Evolutionary conservation across 2,888 invertebrate genomes (phyloP).

Genomic region (Eilema depressum): DNA sequence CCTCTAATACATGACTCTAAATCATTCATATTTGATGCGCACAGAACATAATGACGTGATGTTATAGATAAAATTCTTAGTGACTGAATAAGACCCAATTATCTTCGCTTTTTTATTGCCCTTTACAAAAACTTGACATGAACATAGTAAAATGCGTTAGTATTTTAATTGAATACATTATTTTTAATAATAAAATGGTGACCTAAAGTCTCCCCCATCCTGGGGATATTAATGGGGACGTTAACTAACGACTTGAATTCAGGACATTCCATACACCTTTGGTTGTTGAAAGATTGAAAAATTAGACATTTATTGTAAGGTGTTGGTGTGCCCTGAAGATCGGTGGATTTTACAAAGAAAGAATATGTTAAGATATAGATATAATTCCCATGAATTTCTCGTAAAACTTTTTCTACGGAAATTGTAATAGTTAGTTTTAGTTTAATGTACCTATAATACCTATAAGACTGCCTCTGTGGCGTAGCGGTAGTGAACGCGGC

Average conservation of each 20-base stretch:
- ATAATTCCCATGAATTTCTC: no score
- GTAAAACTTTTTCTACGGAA: no score
- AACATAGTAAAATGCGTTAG: conserved; percentile 18
- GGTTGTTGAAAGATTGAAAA: neutral
- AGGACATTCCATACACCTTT: neutral
- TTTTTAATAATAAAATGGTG: neutral
- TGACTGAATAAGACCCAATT: conserved; percentile 41
- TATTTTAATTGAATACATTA: conserved; percentile 4
- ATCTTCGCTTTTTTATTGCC: conserved; percentile 38
- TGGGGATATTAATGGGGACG: neutral
- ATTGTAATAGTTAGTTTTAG: no score
- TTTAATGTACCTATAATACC: no score
- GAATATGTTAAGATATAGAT: no score
- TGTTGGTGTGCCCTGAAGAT: neutral
- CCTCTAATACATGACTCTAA: conserved; percentile 42
- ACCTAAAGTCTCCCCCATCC: neutral
- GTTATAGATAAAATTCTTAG: conserved; percentile 36
- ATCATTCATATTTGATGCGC: conserved; percentile 46
- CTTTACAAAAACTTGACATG: conserved; percentile 17
- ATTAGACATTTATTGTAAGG: no score
- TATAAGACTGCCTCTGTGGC: no score
- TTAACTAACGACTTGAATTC: neutral
- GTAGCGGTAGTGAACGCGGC: no score
- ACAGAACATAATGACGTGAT: conserved; percentile 32
- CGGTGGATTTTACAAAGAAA: neutral